Evolutionary conservation across 2,113 vertebrate species (phyloP), one percentile per base, ranked within the genome.

Genomic region (Origma solitaria): DNA sequence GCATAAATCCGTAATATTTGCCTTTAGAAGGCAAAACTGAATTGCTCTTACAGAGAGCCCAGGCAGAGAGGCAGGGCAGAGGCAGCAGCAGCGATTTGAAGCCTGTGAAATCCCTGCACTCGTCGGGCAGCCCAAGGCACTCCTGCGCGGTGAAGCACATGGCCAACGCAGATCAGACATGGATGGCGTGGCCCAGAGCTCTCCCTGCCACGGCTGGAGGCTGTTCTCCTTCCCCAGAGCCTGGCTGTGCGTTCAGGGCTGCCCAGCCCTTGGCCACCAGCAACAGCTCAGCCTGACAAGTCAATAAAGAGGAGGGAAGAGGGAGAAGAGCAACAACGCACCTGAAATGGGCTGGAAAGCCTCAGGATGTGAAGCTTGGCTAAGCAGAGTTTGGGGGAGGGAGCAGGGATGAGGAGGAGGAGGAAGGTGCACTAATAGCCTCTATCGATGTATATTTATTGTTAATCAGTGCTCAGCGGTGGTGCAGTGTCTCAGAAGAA

Each of bases 241-340:
- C 54, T 0, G 10, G 38, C 49, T 86, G 56, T 57, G 91, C 8
- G 0, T 44, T 81, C 83, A 75, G 83, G 77, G 60, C 58, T 71
- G 66, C 33, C 54, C 23, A 57, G 61, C 40, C 40, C 65, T 12
- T 4, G 13, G 57, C 45, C 2, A 1, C 51, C 4, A 47, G 40
- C 2, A 6, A 70, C 82, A 75, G 49, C 58, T 27, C 30, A 58
- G 64, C 61, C 42, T 11, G 8, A 37, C 19, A 9, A 33, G 88
- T 92, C 93, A 61, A 95, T 95, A 96, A 93, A 95, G 31, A 68
- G 95, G 92, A 94, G 86, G 91, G 79, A 30, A 88, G 40, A 40
- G 3, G 23, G 66, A 70, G 89, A 84, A 72, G 45, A 91, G 89
- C 69, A 76, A 66, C 53, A 56, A 27, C 2, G 1, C 69, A 40